A percentile compares a stretch with the other conserved stretches of the same genome.
Evolutionary conservation across 1,140 invertebrate genomes (phyloP).

Genomic region (Drosophila kikkawai): DNA sequence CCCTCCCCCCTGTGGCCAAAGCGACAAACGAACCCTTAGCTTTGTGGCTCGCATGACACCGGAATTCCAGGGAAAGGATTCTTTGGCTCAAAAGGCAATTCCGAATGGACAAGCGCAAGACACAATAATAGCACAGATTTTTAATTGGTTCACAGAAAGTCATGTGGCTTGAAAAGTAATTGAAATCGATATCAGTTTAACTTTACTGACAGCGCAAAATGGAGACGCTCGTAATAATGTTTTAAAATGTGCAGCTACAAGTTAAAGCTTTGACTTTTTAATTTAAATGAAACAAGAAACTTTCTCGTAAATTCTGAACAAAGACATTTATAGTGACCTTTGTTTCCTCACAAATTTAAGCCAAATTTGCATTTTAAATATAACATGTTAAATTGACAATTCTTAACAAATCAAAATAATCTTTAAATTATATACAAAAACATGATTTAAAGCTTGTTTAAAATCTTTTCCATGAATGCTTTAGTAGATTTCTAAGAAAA

Average conservation of each 20-base stretch:
- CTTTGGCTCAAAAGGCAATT: constrained; percentile 24
- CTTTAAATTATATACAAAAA: not conserved
- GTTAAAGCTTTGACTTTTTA: not conserved
- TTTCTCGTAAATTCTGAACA: not conserved
- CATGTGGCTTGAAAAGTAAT: not conserved
- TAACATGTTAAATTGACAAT: not conserved
- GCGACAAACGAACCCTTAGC: constrained; percentile 49
- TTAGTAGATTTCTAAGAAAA: not conserved
- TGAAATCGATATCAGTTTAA: constrained; percentile 4
- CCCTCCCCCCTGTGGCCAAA: not conserved
- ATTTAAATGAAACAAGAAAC: not conserved
- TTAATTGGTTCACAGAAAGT: constrained; percentile 20
- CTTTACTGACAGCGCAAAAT: not conserved
- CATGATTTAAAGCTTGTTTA: not conserved
- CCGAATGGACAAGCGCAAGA: constrained; percentile 39
- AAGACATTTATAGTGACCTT: not conserved
- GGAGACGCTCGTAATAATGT: not conserved
- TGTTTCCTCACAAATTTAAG: too few species aligned
- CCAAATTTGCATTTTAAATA: not conserved
- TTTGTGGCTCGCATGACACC: constrained; percentile 42
- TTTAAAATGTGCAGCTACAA: too few species aligned
- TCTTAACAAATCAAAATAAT: not conserved
- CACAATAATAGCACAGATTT: constrained; percentile 41
- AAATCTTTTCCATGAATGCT: not conserved
- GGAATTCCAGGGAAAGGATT: constrained; percentile 24